phyloP scores from a whole-genome alignment of 2,113 vertebrate genomes.

The Cynocephalus volans region DNA sequence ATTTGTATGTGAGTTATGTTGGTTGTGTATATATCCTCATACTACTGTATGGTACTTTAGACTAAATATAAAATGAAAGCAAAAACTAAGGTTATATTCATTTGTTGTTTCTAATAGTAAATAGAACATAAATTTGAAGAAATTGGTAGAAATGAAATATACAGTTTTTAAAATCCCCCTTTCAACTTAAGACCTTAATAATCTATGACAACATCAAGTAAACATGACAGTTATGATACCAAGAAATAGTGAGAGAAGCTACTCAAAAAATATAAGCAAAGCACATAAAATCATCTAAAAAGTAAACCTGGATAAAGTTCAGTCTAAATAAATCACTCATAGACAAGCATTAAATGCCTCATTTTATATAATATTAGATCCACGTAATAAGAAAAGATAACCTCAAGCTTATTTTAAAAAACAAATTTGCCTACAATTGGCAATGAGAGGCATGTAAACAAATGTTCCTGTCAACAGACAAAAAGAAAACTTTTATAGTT shows the following conservation, averaged over 20 bases:
- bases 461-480: not conserved
- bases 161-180: not conserved
- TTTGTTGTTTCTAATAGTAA: not conserved
- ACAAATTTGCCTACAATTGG: not conserved
- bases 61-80: not conserved
- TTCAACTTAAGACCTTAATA: not conserved
- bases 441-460: not conserved
- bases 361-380: not conserved
- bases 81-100: conserved; percentile 22
- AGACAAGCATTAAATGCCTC: not conserved
- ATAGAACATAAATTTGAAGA: not conserved
- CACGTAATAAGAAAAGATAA: not conserved
- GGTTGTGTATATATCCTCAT: not conserved
- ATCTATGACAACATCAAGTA: not conserved
- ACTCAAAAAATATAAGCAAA: not conserved
- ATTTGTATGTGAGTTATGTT: rapidly evolving
- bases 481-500: not conserved
- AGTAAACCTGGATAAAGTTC: not conserved
- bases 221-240: not conserved
- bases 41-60: not conserved
- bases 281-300: not conserved
- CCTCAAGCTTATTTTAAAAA: not conserved
- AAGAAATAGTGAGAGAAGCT: not conserved
- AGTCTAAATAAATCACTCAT: conserved; percentile 19
- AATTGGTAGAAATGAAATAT: not conserved